A percentile compares a stretch with the other conserved stretches of the same genome.
These are phyloP conservation scores for Geococcyx californianus DNA, from an alignment of 2,113 vertebrate genomes.

Conservation along the genomic window DNA sequence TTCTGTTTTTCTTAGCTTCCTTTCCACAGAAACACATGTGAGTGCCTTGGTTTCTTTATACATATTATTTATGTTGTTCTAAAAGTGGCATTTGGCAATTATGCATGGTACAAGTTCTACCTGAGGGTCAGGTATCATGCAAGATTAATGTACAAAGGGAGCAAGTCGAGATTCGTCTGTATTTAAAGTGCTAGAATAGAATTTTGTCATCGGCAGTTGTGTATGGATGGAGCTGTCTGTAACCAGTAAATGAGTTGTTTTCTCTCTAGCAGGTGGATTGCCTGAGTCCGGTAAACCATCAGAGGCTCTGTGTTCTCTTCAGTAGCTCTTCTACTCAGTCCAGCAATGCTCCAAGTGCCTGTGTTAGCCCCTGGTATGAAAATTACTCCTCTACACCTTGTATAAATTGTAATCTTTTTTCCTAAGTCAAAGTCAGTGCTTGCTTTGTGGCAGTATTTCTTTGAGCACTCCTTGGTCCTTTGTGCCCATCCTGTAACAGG, in stretches of 20 bases:
- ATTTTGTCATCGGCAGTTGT: neutral
- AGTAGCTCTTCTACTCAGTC: constrained; percentile 95
- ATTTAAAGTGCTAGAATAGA: neutral
- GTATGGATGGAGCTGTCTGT: neutral
- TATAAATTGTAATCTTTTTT: neutral
- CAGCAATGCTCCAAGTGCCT: constrained; percentile 95
- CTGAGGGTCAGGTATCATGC: neutral
- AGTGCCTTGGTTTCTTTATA: neutral
- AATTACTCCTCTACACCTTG: neutral
- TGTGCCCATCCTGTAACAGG: neutral
- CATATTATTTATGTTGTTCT: neutral
- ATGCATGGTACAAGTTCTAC: neutral
- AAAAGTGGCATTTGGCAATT: neutral
- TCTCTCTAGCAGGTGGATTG: constrained; percentile 88
- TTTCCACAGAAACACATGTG: neutral
- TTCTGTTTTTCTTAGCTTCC: neutral
- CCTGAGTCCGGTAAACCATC: constrained; percentile 90
- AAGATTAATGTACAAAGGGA: neutral
- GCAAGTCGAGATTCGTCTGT: neutral
- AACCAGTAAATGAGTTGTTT: neutral
- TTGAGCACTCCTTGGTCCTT: neutral
- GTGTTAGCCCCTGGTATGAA: constrained; percentile 95
- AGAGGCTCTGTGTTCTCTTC: constrained; percentile 96
- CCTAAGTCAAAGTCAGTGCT: neutral
- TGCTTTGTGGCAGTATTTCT: neutral